These are phyloP conservation scores for Eupithecia inturbata DNA, from an alignment of 2,888 invertebrate genomes.

Conservation along the genomic window DNA sequence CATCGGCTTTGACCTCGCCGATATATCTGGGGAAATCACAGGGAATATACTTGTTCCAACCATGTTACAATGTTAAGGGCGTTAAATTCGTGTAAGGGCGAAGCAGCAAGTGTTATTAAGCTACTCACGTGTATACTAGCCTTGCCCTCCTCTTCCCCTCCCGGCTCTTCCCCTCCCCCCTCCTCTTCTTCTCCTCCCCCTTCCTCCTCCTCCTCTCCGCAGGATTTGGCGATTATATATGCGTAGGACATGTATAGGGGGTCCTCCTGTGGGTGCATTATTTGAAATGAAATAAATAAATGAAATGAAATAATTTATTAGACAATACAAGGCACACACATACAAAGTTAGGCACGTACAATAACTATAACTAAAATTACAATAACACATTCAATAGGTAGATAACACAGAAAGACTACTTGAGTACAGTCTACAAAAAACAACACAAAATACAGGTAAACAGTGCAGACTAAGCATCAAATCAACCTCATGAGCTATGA, in stretches of 20 bases:
- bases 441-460: no score
- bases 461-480: no score
- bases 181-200: slow-evolving; percentile 95
- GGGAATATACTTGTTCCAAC: not conserved
- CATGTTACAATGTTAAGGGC: slow-evolving; percentile 10
- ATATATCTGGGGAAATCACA: not conserved
- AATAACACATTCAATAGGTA: no score
- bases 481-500: no score
- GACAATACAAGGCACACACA: no score
- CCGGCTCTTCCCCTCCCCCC: slow-evolving; percentile 87
- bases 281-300: no score
- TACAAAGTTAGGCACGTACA: no score
- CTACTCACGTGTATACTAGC: slow-evolving; percentile 96
- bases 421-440: no score
- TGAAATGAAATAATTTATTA: no score
- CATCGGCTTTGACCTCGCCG: not conserved
- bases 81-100: slow-evolving; percentile 10
- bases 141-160: slow-evolving; percentile 87
- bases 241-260: slow-evolving; percentile 98
- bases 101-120: slow-evolving; percentile 5
- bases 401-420: no score
- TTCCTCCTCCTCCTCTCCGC: slow-evolving; percentile 98
- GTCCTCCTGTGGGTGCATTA: slow-evolving; percentile 87
- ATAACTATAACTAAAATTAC: no score
- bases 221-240: slow-evolving; percentile 98